Evolutionary conservation across 2,113 vertebrate species (phyloP).

Genomic region (Serinus canaria): DNA sequence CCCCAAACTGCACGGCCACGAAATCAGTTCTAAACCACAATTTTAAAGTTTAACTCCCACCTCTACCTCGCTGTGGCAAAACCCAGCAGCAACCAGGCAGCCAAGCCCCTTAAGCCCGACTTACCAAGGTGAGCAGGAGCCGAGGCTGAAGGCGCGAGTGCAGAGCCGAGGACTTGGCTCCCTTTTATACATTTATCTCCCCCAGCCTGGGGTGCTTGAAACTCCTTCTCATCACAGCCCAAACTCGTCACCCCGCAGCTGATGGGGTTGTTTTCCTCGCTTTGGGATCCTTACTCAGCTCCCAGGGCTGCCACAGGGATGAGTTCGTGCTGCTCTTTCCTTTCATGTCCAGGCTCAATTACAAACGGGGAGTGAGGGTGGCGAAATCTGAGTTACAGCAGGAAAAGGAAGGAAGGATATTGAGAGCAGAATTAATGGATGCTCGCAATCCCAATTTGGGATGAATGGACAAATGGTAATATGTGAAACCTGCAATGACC

Average conservation of each 20-base stretch:
- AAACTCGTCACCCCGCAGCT: background rate
- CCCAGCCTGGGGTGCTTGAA: background rate
- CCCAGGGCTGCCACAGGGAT: conserved; percentile 18
- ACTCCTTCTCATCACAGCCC: background rate
- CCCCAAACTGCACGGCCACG: rapidly evolving
- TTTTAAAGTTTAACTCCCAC: rapidly evolving
- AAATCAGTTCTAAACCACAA: background rate
- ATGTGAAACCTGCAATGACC: background rate
- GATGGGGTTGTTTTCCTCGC: background rate
- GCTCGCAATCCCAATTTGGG: background rate
- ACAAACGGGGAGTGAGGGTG: background rate
- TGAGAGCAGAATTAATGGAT: background rate
- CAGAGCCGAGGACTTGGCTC: background rate
- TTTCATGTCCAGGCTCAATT: conserved; percentile 51
- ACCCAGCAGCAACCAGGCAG: background rate
- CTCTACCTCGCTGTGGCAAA: rapidly evolving
- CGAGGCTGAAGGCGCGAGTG: background rate
- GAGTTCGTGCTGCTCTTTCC: background rate
- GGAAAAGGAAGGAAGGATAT: background rate
- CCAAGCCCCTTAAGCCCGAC: background rate
- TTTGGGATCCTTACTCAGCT: conserved; percentile 25
- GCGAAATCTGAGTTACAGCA: background rate
- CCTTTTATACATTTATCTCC: conserved; percentile 28
- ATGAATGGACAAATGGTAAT: background rate
- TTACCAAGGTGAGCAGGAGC: background rate